Conservation (phyloP, 2,113 vertebrate species). For the Limanda limanda region DNA sequence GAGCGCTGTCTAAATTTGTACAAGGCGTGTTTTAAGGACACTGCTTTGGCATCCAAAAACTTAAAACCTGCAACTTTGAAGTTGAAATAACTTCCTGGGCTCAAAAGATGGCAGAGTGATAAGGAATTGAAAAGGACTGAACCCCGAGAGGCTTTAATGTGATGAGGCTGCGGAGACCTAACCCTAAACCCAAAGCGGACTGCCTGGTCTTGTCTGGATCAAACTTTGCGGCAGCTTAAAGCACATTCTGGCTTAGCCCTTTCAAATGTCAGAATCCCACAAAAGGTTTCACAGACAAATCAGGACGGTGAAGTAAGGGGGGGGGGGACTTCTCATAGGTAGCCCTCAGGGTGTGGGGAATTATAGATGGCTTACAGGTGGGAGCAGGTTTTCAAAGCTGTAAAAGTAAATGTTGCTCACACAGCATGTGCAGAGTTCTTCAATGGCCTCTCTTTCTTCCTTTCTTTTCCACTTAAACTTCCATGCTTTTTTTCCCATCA, state of each 20-base stretch:
- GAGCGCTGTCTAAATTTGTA: slow-evolving; percentile 29
- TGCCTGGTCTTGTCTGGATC: slow-evolving; percentile 71
- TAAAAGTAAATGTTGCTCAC: slow-evolving; percentile 21
- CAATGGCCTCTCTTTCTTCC: slow-evolving; percentile 21
- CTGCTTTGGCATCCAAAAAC: slow-evolving; percentile 21
- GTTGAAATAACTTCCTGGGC: slow-evolving; percentile 68
- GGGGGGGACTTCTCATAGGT: slow-evolving; percentile 44
- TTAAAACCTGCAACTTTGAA: slow-evolving; percentile 38
- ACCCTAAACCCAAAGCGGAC: slow-evolving; percentile 64
- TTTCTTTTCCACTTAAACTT: not conserved
- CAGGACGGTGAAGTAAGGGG: slow-evolving; percentile 10
- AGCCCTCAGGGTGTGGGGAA: slow-evolving; percentile 57
- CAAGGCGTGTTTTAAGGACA: slow-evolving; percentile 23
- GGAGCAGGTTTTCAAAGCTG: slow-evolving; percentile 44
- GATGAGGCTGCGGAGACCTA: slow-evolving; percentile 53
- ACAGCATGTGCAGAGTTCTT: slow-evolving; percentile 12
- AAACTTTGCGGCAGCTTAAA: slow-evolving; percentile 61
- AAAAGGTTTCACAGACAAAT: slow-evolving; percentile 47
- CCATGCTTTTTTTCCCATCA: slow-evolving; percentile 40
- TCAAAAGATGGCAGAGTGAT: slow-evolving; percentile 64
- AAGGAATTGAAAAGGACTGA: slow-evolving; percentile 53
- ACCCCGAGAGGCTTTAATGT: slow-evolving; percentile 62
- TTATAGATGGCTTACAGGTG: slow-evolving; percentile 57
- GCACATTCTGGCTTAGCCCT: slow-evolving; percentile 51
- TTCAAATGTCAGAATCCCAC: slow-evolving; percentile 56